These are phyloP conservation scores for Bovichtus diacanthus DNA, from an alignment of 2,797 vertebrate species.

Conservation along the genomic window DNA sequence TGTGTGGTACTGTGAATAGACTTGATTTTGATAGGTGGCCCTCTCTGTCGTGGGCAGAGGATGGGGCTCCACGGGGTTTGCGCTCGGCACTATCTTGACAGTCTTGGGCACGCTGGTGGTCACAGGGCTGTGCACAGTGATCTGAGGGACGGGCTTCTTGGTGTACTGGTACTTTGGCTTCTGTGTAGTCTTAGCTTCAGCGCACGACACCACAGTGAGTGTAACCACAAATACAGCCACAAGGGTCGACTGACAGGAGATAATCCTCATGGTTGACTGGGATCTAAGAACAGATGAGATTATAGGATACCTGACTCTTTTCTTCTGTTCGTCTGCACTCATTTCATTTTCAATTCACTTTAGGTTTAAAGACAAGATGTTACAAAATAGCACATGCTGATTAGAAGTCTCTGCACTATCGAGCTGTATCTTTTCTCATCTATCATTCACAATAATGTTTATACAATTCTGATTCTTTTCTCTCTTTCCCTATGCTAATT, in stretches of 20 bases:
- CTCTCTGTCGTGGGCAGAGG: constrained; percentile 65
- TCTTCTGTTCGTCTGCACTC: not conserved
- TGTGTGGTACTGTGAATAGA: constrained; percentile 59
- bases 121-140: constrained; percentile 70
- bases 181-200: constrained; percentile 87
- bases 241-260: constrained; percentile 60
- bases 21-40: constrained; percentile 65
- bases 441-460: not conserved
- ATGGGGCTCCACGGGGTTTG: constrained; percentile 65
- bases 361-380: not conserved
- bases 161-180: constrained; percentile 90
- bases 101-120: constrained; percentile 71
- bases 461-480: not conserved
- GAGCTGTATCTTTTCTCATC: not conserved
- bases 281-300: constrained; percentile 65
- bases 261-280: constrained; percentile 77
- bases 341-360: constrained; percentile 5
- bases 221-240: constrained; percentile 66
- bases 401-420: not conserved
- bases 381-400: not conserved
- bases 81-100: constrained; percentile 55
- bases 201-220: constrained; percentile 60
- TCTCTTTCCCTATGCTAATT: not conserved
- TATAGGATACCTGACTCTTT: not conserved
- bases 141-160: constrained; percentile 86